phyloP scores from a whole-genome alignment of 2,797 vertebrate genomes.

The Paedocypris micromegethes region DNA sequence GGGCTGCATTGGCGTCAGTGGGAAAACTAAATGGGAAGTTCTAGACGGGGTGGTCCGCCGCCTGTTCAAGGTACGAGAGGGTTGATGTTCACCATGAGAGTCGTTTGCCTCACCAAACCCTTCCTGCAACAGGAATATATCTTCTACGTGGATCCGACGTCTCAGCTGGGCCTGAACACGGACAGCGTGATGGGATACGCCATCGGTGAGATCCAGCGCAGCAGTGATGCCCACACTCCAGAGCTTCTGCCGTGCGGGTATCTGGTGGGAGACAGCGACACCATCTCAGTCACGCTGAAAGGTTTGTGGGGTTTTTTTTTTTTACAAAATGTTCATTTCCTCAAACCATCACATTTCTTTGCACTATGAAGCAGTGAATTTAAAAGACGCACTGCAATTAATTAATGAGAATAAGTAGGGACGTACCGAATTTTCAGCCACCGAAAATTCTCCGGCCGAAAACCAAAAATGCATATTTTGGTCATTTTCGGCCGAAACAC shows the following conservation, averaged over 20 bases:
- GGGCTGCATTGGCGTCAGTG: conserved; percentile 81
- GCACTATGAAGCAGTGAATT: too few relatives aligned
- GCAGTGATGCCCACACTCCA: conserved; percentile 62
- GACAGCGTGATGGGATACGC: conserved; percentile 80
- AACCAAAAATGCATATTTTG: too few relatives aligned
- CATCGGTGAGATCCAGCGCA: conserved; percentile 75
- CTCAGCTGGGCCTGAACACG: conserved; percentile 75
- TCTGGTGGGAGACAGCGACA: conserved; percentile 80
- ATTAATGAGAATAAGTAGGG: too few relatives aligned
- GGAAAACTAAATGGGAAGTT: conserved; percentile 84
- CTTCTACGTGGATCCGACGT: conserved; percentile 73
- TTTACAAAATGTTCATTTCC: too few relatives aligned
- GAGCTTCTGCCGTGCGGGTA: conserved; percentile 82
- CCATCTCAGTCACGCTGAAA: conserved; percentile 75
- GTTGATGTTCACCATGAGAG: too few relatives aligned
- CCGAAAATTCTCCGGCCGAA: too few relatives aligned
- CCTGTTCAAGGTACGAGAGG: conserved; percentile 72
- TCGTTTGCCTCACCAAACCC: background rate
- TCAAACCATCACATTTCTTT: too few relatives aligned
- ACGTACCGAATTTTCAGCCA: too few relatives aligned
- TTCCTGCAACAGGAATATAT: conserved; percentile 72
- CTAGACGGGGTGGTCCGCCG: conserved; percentile 79
- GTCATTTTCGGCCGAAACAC: too few relatives aligned
- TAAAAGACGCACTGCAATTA: too few relatives aligned
- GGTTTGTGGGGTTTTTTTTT: conserved; percentile 55